Percentiles rank a stretch among this genome's conserved stretches.
These are phyloP conservation scores for Glossosoma conforme DNA, from an alignment of 1,140 invertebrate species.

Conservation along the genomic window DNA sequence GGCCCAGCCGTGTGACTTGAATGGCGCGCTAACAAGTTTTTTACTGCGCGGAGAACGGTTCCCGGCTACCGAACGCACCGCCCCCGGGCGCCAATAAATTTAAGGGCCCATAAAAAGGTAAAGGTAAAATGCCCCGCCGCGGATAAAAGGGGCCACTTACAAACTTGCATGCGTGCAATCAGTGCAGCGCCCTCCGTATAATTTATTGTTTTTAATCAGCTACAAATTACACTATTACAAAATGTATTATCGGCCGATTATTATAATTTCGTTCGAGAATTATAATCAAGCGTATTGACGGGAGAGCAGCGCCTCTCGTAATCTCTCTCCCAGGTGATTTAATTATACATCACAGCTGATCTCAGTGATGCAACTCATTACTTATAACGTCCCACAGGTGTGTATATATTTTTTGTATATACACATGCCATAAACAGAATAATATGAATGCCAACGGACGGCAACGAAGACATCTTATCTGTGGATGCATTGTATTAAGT, in stretches of 20 bases:
- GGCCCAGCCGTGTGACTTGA: neutral
- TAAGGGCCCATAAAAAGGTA: constrained; percentile 31
- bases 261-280: constrained; percentile 14
- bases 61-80: constrained; percentile 23
- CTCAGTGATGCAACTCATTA: no score
- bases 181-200: constrained; percentile 14
- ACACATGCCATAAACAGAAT: no score
- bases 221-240: constrained; percentile 21
- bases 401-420: no score
- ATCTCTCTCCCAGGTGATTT: no score
- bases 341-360: no score
- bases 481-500: no score
- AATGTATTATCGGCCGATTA: constrained; percentile 19
- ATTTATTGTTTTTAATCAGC: constrained; percentile 22
- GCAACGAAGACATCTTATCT: no score
- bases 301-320: no score
- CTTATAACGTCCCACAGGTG: no score
- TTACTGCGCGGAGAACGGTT: neutral
- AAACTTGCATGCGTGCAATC: constrained; percentile 25
- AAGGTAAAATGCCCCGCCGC: constrained; percentile 24
- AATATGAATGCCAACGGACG: no score
- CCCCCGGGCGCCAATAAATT: constrained; percentile 29
- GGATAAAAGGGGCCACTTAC: constrained; percentile 26
- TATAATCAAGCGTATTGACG: no score
- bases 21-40: constrained; percentile 15